phyloP scores from a whole-genome alignment of 1,140 invertebrate species.

The Pteromalus puparum region DNA sequence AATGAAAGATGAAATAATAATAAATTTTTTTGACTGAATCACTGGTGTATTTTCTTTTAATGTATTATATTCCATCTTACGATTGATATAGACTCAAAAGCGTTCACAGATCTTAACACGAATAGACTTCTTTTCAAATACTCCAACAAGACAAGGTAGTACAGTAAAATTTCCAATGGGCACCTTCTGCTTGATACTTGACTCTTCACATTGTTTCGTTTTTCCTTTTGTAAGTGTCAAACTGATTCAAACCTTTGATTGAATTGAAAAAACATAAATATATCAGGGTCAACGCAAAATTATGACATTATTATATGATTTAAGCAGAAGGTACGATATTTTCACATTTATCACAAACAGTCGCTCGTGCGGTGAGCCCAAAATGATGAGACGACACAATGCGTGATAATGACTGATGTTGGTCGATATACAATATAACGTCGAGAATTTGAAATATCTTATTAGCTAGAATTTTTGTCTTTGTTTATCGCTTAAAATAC shows the following conservation, averaged over 20 bases:
- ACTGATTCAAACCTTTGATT: not conserved
- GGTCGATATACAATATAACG: conserved; percentile 5
- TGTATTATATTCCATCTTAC: conserved; percentile 39
- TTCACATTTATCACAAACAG: conserved; percentile 38
- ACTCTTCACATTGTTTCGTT: conserved; percentile 38
- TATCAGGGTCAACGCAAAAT: not conserved
- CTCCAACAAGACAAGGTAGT: conserved; percentile 66
- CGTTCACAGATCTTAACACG: conserved; percentile 64
- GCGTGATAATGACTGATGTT: not conserved
- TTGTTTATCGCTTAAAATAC: not conserved
- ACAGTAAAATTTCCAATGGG: conserved; percentile 60
- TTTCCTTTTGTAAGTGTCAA: not conserved
- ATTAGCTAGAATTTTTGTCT: not conserved
- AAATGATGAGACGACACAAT: not conserved
- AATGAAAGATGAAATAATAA: not conserved
- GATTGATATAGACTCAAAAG: conserved; percentile 63
- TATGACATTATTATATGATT: not conserved
- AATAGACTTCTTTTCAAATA: conserved; percentile 68
- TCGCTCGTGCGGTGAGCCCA: conserved; percentile 2
- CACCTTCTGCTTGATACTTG: not conserved
- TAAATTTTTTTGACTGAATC: conserved; percentile 40
- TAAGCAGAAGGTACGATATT: conserved; percentile 20
- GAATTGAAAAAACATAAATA: not conserved
- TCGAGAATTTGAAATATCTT: conserved; percentile 29
- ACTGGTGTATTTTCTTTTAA: conserved; percentile 39